Evolutionary conservation across 2,888 invertebrate genomes (phyloP).

Genomic region (Pristionchus fissidentatus): DNA sequence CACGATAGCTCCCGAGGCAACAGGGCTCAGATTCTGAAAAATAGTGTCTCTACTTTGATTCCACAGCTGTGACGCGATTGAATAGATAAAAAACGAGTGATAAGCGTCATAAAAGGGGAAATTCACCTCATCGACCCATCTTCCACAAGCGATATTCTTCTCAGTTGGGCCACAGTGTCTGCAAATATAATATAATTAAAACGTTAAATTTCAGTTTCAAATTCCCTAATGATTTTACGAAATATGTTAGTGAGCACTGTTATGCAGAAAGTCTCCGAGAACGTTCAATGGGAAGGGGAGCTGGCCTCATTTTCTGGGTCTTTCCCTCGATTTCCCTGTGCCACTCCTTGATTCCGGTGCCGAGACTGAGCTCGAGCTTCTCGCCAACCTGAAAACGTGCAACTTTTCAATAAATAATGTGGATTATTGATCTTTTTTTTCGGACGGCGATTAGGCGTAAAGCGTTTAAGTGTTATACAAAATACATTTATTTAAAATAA

Average conservation of each 20-base stretch:
- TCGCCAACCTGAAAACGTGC: conserved; percentile 30
- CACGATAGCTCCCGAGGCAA: conserved; percentile 1
- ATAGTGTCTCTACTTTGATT: background rate
- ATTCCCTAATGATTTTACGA: background rate
- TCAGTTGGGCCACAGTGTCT: conserved; percentile 47
- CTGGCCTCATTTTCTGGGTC: background rate
- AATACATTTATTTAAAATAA: background rate
- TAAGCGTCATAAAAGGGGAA: background rate
- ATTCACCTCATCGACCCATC: conserved; percentile 45
- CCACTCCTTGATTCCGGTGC: conserved; percentile 27
- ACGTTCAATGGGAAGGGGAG: background rate
- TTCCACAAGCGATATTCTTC: conserved; percentile 45
- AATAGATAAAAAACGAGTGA: background rate
- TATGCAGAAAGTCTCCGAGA: background rate
- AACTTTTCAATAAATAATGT: too few species aligned
- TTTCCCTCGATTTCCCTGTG: conserved; percentile 21
- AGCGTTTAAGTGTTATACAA: background rate
- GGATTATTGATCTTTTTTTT: background rate
- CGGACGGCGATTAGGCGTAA: background rate
- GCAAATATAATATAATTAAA: background rate
- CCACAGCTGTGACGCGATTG: background rate
- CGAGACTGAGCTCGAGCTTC: conserved; percentile 30
- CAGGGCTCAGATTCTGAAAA: background rate
- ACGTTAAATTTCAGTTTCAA: too few species aligned
- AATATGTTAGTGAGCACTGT: background rate